Conservation (phyloP, 2,888 invertebrate genomes). For the Lucinisca nassula region DNA sequence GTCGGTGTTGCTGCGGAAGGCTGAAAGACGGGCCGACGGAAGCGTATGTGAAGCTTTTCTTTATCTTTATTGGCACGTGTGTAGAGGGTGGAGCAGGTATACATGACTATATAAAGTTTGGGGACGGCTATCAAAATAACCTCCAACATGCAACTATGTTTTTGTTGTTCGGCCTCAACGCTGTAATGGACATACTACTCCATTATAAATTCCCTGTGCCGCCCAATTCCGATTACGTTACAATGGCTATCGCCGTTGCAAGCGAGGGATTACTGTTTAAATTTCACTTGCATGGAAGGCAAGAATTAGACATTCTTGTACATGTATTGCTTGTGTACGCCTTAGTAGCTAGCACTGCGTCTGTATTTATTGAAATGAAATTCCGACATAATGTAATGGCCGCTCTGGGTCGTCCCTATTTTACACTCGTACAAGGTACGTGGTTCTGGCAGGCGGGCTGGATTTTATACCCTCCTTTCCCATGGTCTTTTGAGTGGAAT, state of each 20-base stretch:
- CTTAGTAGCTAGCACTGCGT: conserved; percentile 82
- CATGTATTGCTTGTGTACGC: conserved; percentile 88
- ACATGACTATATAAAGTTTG: conserved; percentile 80
- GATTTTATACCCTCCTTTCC: conserved; percentile 88
- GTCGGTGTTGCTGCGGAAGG: conserved; percentile 69
- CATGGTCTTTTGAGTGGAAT: conserved; percentile 83
- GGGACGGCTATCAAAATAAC: conserved; percentile 86
- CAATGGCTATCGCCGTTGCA: conserved; percentile 86
- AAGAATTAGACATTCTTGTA: conserved; percentile 84
- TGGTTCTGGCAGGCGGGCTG: conserved; percentile 89
- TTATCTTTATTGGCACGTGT: conserved; percentile 43
- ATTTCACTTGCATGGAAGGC: conserved; percentile 88
- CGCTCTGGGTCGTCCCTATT: conserved; percentile 86
- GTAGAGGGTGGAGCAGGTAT: conserved; percentile 52
- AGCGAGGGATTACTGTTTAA: conserved; percentile 89
- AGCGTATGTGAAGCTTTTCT: conserved; percentile 54
- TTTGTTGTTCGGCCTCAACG: conserved; percentile 88
- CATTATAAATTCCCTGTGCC: conserved; percentile 84
- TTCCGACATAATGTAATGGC: conserved; percentile 83
- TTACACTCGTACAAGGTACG: conserved; percentile 88
- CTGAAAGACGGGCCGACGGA: conserved; percentile 62
- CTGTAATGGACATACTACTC: conserved; percentile 87
- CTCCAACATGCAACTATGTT: conserved; percentile 89
- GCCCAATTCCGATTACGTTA: conserved; percentile 87
- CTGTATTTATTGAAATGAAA: conserved; percentile 85